Base-by-base conservation (phyloP, 2,888 invertebrate genomes). In the Meloe dianella region DNA sequence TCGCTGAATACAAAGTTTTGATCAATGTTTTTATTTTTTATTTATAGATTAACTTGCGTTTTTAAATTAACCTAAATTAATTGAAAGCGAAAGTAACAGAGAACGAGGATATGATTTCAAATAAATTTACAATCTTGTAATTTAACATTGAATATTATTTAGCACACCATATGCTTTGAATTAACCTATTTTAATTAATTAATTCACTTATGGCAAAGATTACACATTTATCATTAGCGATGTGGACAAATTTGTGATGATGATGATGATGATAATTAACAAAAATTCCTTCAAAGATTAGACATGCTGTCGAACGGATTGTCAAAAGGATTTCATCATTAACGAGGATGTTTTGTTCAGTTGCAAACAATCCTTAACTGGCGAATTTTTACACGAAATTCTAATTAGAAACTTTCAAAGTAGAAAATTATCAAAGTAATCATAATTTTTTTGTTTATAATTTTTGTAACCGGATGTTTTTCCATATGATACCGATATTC, bases 101-200 rank as follows among this genome's bases (percentile, higher is more conserved):
- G 14, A 59, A 59, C 20, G 59, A 32, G 59, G 35, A 35, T 35
- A 20, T 14, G 14, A 14, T 32, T 59, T 35, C 5, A 24, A 35
- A 32, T 59, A 59, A 59, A 58, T 58, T n/a, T 12, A 22, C 35
- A 59, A 59, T 59, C 59, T 59, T 38, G 54, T 24, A 24, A 54
- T 32, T 59, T n/a, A 59, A 35, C 59, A 30, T 38, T 35, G 32
- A 62, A 62, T 56, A 32, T 54, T 62, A 32, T n/a, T n/a, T n/a
- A 62, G 62, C 56, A 62, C 32, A 62, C 32, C 62, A 62, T 56
- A 62, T 62, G 62, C 57, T 51, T 27, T 14, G 22, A 12, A 32
- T 62, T 62, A 62, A 56, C 62, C 57, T 62, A 62, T 29, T 62
- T 62, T 54, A 24, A 57, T 56, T 56, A 62, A 62, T 57, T 62